Evolutionary conservation across 2,113 vertebrate species (phyloP).

Genomic region (Turnix velox): DNA sequence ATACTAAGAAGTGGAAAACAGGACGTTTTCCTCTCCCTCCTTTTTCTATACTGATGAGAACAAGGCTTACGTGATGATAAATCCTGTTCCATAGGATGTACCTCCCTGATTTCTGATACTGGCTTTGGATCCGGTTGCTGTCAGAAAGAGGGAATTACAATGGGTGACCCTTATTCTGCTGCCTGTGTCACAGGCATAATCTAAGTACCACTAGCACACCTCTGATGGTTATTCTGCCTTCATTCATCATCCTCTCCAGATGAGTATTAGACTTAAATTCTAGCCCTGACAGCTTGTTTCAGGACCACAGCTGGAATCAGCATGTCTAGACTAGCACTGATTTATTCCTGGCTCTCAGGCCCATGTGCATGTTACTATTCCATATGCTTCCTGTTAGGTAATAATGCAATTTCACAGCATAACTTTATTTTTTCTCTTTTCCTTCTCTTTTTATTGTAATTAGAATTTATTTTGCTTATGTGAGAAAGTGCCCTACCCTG

Average conservation of each 20-base stretch:
- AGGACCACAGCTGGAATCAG: slow-evolving; percentile 46
- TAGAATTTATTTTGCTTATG: not conserved
- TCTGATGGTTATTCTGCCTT: not conserved
- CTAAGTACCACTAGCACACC: not conserved
- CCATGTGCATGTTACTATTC: not conserved
- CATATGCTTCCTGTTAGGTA: slow-evolving; percentile 47
- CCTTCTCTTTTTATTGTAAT: not conserved
- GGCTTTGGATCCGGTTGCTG: not conserved
- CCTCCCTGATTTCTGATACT: not conserved
- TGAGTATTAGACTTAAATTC: not conserved
- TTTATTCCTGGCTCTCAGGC: slow-evolving; percentile 49
- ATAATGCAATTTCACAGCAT: slow-evolving; percentile 8
- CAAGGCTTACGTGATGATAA: not conserved
- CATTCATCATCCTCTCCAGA: not conserved
- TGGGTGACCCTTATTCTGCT: not conserved
- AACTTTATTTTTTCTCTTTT: not conserved
- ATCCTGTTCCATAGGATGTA: not conserved
- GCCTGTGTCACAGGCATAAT: not conserved
- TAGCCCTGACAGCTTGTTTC: slow-evolving; percentile 15
- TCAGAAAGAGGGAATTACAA: not conserved
- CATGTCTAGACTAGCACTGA: slow-evolving; percentile 39
- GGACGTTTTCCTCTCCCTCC: not conserved
- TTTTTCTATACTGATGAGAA: not conserved
- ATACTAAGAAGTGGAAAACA: not conserved
- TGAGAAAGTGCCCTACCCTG: not conserved